Percentiles rank a stretch among this genome's conserved stretches.
phyloP scores from a whole-genome alignment of 2,113 vertebrate genomes.

The Tyto alba region DNA sequence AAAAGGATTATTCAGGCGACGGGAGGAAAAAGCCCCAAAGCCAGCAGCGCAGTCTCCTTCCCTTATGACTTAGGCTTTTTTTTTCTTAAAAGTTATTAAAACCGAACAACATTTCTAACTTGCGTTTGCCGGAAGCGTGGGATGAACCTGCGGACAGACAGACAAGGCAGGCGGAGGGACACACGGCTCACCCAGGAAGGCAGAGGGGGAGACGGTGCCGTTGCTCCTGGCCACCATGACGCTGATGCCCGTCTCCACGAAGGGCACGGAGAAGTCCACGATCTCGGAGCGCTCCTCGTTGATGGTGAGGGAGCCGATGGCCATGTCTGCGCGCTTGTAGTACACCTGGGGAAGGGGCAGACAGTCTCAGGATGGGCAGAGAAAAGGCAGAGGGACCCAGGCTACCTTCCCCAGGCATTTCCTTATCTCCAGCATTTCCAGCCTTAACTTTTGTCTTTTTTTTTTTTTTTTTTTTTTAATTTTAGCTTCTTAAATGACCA shows the following conservation, averaged over 20 bases:
- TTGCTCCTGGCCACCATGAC: constrained; percentile 98
- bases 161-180: not conserved
- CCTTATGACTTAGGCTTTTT: not conserved
- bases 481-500: not conserved
- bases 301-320: constrained; percentile 97
- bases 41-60: not conserved
- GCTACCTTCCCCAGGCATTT: not conserved
- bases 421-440: not conserved
- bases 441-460: not conserved
- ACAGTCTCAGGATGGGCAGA: not conserved
- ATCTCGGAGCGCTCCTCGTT: constrained; percentile 97
- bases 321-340: constrained; percentile 96
- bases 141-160: not conserved
- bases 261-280: constrained; percentile 96
- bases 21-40: not conserved
- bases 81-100: not conserved
- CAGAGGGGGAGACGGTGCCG: constrained; percentile 93
- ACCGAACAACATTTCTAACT: not conserved
- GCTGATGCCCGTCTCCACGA: constrained; percentile 97
- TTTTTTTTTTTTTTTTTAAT: not conserved
- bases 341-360: constrained; percentile 78
- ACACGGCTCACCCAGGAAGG: constrained; percentile 85
- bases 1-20: constrained; percentile 16
- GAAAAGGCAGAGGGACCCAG: not conserved
- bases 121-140: rapidly evolving